Conservation (phyloP, 2,797 vertebrate genomes). For the Rhinoraja longicauda region DNA sequence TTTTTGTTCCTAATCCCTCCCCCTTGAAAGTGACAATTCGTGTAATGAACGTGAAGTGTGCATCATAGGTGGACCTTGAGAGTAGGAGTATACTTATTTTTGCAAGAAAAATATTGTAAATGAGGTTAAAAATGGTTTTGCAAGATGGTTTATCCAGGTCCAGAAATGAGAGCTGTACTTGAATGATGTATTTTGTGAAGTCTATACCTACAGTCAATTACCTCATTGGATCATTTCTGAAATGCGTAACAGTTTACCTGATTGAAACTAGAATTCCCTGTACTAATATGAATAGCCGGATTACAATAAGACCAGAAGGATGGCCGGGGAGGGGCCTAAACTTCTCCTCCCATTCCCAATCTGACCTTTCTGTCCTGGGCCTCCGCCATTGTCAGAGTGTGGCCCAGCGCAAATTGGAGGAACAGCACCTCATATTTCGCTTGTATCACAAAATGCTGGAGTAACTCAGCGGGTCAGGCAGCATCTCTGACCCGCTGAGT, state of each 20-base stretch:
- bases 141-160: not conserved
- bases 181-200: not conserved
- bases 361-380: too few species aligned
- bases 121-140: not conserved
- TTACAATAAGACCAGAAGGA: not conserved
- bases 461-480: too few species aligned
- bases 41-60: not conserved
- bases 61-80: not conserved
- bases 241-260: not conserved
- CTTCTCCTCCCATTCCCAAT: too few species aligned
- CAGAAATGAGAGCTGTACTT: not conserved
- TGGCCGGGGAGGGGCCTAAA: too few species aligned
- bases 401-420: too few species aligned
- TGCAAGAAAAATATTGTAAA: not conserved
- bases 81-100: not conserved
- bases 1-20: not conserved
- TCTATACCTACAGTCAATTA: not conserved
- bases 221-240: not conserved
- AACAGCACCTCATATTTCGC: too few species aligned
- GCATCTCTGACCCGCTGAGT: too few species aligned
- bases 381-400: too few species aligned
- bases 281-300: not conserved
- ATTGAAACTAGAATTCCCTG: not conserved
- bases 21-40: not conserved
- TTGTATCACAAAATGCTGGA: too few species aligned